Evolutionary conservation across 2,888 invertebrate species (phyloP), one percentile per base, ranked within the genome.

Genomic region (Argyresthia albistria): DNA sequence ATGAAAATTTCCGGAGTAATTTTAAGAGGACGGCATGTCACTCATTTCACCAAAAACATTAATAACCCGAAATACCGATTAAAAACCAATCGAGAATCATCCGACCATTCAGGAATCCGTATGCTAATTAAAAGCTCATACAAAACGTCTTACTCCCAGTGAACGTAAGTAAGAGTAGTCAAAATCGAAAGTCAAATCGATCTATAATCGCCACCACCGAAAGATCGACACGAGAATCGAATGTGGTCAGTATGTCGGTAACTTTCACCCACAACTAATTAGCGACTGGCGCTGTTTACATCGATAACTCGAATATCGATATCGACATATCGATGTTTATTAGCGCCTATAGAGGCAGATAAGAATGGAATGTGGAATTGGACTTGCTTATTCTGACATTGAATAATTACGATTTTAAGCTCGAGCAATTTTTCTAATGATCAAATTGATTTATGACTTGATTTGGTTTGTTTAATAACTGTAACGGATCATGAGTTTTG

Each of bases 121-220:
- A 55, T 52, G 53, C 51, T 52, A 53, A 55, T 56, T 53, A 45
- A n/a, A 45, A 47, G 42, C 52, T 16, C 46, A 16, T 15, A 45
- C 45, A 45, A 10, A 45, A 45, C 16, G 45, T 15, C 10, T 45
- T 45, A 67, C 64, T 61, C 56, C 56, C 61, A 70, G 79, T 72
- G 80, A 80, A 69, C 64, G 75, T 70, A 69, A 76, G 80, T 74
- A 80, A 81, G 81, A 82, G 82, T 78, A 82, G 80, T 78, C 82
- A 86, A 84, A 87, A 87, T 82, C 86, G 86, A 87, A 87, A 87
- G 86, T 87, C 77, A 80, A 78, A 79, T 84, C 78, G 77, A 82
- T 83, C 82, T 84, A 81, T 80, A 86, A 82, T 84, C 79, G 73
- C 67, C 74, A 72, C 65, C 69, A 69, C 80, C 80, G 76, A 84